Conservation (phyloP, 2,113 vertebrate species). For the Microtus oregoni region DNA sequence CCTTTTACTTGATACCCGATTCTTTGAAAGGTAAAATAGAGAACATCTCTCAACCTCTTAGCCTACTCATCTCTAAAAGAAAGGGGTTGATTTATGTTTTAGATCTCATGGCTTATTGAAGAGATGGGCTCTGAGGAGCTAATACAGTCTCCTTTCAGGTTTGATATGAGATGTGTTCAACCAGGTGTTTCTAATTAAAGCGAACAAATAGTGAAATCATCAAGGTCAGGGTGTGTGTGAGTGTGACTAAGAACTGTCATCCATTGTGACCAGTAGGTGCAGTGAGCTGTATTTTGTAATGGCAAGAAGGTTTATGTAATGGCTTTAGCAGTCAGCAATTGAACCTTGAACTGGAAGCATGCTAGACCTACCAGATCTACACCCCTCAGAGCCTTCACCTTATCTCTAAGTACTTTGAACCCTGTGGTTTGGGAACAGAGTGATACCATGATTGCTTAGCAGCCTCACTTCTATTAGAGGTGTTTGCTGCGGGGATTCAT, state of each 20-base stretch:
- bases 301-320: background rate
- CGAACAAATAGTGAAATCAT: background rate
- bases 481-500: background rate
- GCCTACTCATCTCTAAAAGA: conserved; percentile 9
- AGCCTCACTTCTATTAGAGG: conserved; percentile 8
- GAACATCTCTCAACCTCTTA: background rate
- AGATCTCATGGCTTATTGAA: background rate
- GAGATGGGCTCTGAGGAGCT: background rate
- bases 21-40: background rate
- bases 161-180: background rate
- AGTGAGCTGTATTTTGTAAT: background rate
- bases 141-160: background rate
- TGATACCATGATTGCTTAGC: background rate
- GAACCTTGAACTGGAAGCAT: background rate
- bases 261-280: background rate
- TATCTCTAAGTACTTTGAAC: background rate
- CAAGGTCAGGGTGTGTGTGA: background rate
- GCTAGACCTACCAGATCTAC: background rate
- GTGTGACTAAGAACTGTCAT: background rate
- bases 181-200: background rate
- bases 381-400: background rate
- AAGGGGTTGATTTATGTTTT: conserved; percentile 5
- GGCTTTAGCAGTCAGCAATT: background rate
- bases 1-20: background rate
- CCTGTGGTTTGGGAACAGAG: background rate